Evolutionary conservation across 1,140 invertebrate species (phyloP), one percentile per base, ranked within the genome.

Genomic region (Pseudobourletiella spinata): DNA sequence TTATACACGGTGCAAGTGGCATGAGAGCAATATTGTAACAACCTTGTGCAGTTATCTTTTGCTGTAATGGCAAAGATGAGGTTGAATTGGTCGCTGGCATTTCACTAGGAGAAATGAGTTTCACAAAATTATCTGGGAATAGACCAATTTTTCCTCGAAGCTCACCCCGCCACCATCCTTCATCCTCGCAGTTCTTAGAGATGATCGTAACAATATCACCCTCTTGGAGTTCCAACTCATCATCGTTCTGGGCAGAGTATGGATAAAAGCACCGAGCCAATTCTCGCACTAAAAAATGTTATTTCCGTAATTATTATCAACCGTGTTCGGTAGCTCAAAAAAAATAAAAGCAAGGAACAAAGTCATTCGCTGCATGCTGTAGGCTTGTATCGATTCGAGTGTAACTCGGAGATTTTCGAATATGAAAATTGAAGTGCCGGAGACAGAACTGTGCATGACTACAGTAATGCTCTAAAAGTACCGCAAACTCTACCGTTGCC

Each of bases 101-200:
- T 30, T 61, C 64, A 28, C 39, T 51, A 18, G 66, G 30, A 32
- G 72, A 68, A 61, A 86, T 74, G 3, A 89, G 64, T 72, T 87
- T 82, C 4, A 95, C 91, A 80, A 98, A 98, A 79, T 98, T 98
- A 73, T 98, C 94, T 2, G 95, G 95, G 75, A 99, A 98, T 1
- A 98, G 82, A 0, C 95, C 95, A 55, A 90, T 76, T 73, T 84
- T 83, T 28, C 93, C 94, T 66, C 85, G 83, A 0, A 95, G 70
- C 78, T 98, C 94, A 51, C 95, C 95, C 75, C 86, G 86, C 94
- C 94, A 98, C 95, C 61, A 67, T 1, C 61, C 61, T 70, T 89
- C 86, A 76, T 98, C 95, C 46, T 89, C 88, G 35, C 89, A 84
- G 70, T 95, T 86, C 79, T 85, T 90, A 29, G 83, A 86, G 32